Base-by-base conservation (phyloP, 2,888 invertebrate species). In the Amphimallon solstitiale region DNA sequence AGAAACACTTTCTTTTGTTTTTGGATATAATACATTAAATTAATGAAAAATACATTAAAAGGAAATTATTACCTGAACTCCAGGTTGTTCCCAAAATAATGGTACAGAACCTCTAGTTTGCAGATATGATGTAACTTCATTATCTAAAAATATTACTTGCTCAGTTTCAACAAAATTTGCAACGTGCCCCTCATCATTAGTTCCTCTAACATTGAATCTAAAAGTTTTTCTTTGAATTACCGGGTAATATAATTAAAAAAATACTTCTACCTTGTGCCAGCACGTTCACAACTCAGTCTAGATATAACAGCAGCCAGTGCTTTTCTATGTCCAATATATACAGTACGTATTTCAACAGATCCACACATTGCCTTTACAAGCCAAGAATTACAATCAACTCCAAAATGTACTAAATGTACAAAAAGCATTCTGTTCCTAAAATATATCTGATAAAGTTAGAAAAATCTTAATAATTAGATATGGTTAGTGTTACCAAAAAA, bases 141-240 rank as follows among this genome's bases (percentile, higher is more conserved):
- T 93, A 79, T 98, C 98, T 75, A 95, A 87, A 79, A 91, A 93
- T 74, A 96, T 92, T 12, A 97, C 94, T 86, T 99, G 99, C 84
- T 99, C 99, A 0, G 99, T 99, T 87, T 99, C 99, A 23, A 98
- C 98, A 87, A 99, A 99, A 86, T 99, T 99, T 0, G 99, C 99
- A 12, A 99, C 99, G 85, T 97, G 94, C 0, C 99, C 99, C 81
- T 97, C 96, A 84, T 99, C 99, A 83, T 99, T 98, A 71, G 94
- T 94, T n/a, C 99, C 99, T 72, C 99, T 87, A 0, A 98, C 98
- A 85, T 98, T 98, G 81, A 99, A 99, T 72, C 92, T 88, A 72
- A 23, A 63, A 43, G 10, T 51, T 21, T n/a, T 35, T 54, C 14
- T 10, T 40, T 35, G 68, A 67, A 21, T 14, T 40, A 19, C 14